These are phyloP conservation scores for Drosophila repleta DNA, from an alignment of 1,140 invertebrate genomes.

Conservation along the genomic window DNA sequence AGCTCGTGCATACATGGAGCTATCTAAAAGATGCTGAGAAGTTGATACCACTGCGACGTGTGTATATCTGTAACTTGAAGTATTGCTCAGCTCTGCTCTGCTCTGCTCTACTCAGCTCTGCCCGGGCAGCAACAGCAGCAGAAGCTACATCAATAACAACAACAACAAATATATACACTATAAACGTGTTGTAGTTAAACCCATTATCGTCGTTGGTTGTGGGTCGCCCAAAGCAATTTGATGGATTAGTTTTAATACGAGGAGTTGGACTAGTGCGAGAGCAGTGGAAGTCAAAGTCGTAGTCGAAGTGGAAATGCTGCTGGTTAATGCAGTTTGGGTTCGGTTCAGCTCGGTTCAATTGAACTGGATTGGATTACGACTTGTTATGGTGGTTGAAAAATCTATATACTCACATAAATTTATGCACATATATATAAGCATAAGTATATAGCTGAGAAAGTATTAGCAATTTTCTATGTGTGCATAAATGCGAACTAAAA, in stretches of 20 bases:
- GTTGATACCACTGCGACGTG: conserved; percentile 60
- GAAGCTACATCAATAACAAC: conserved; percentile 36
- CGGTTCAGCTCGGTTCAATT: conserved; percentile 41
- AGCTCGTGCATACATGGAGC: conserved; percentile 38
- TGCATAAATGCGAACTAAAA: conserved; percentile 39
- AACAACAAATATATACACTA: conserved; percentile 28
- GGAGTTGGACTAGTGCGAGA: conserved; percentile 22
- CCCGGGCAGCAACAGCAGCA: conserved; percentile 36
- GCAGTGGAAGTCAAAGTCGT: neutral
- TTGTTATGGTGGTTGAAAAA: conserved; percentile 62
- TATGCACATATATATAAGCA: conserved; percentile 17
- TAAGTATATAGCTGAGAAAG: conserved; percentile 18
- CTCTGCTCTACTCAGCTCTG: conserved; percentile 43
- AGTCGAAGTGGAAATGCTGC: conserved; percentile 46
- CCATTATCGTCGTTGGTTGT: conserved; percentile 66
- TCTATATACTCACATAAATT: conserved; percentile 29
- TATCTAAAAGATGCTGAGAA: conserved; percentile 73
- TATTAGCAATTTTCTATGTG: conserved; percentile 16
- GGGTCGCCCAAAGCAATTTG: conserved; percentile 70
- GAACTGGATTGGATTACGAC: conserved; percentile 19
- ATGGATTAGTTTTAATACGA: conserved; percentile 78
- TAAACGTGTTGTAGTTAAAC: conserved; percentile 60
- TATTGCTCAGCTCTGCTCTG: conserved; percentile 44
- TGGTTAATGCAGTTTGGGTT: conserved; percentile 58
- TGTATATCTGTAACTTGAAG: conserved; percentile 70